Conservation (phyloP, 2,888 invertebrate species). For the Dicyrtomina minuta region DNA sequence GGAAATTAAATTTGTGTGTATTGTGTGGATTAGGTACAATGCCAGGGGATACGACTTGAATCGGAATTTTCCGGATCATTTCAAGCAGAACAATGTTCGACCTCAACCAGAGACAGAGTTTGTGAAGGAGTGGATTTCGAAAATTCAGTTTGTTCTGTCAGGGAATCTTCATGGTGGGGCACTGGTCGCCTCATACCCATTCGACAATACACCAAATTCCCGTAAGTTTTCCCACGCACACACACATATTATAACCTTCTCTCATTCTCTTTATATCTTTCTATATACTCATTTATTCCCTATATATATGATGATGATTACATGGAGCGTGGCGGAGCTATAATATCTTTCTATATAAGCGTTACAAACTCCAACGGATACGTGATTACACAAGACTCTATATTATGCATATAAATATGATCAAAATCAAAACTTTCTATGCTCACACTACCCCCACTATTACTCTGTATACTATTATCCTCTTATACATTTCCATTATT, state of each 20-base stretch:
- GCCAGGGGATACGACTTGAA: constrained; percentile 87
- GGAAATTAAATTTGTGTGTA: constrained; percentile 1
- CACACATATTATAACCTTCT: neutral
- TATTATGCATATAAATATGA: neutral
- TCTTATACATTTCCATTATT: too few relatives aligned
- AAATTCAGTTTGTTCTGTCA: constrained; percentile 89
- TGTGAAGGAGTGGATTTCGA: constrained; percentile 89
- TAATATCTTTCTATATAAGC: neutral
- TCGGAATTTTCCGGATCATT: constrained; percentile 94
- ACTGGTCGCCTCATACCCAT: constrained; percentile 94
- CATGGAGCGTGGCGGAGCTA: neutral
- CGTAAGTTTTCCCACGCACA: constrained; percentile 68
- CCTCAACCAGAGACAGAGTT: constrained; percentile 94
- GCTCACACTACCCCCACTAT: too few relatives aligned
- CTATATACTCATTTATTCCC: neutral
- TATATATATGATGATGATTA: neutral
- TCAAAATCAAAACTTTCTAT: too few relatives aligned
- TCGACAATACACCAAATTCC: constrained; percentile 91
- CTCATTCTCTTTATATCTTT: neutral
- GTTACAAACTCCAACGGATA: neutral
- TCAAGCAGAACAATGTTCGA: constrained; percentile 82
- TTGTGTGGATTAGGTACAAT: constrained; percentile 67
- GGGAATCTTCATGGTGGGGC: constrained; percentile 94
- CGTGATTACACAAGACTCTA: neutral
- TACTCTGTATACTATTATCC: too few relatives aligned